Percentiles rank a stretch among this genome's conserved stretches.
Evolutionary conservation across 2,888 invertebrate genomes (phyloP).

Genomic region (Cheiracanthium punctorium): DNA sequence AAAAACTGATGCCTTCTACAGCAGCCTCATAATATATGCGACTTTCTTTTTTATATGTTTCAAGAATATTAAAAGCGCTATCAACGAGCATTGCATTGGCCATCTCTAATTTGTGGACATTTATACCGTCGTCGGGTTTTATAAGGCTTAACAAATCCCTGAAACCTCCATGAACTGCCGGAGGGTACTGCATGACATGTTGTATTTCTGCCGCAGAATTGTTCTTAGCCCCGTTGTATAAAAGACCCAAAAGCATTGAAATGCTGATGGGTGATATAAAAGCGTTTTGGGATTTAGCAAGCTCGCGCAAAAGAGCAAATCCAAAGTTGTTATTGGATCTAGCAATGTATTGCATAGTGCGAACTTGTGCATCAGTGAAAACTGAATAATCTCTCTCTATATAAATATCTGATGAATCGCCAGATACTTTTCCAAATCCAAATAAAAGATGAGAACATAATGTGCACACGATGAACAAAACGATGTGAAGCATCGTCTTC

Average conservation of each 20-base stretch:
- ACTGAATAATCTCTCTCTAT: no score
- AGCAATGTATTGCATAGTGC: no score
- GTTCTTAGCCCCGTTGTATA: slow-evolving; percentile 60
- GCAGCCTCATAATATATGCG: slow-evolving; percentile 57
- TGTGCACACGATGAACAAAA: no score
- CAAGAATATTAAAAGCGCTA: slow-evolving; percentile 74
- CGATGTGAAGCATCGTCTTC: neutral
- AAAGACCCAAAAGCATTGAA: slow-evolving; percentile 58
- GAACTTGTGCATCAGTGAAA: neutral
- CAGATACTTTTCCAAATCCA: no score
- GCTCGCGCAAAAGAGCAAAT: slow-evolving; percentile 20
- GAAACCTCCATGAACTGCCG: slow-evolving; percentile 32
- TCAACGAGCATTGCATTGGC: slow-evolving; percentile 85
- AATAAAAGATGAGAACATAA: no score
- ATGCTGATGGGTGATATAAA: slow-evolving; percentile 69
- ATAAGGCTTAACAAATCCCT: slow-evolving; percentile 37
- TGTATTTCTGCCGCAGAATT: slow-evolving; percentile 58
- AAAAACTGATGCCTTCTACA: slow-evolving; percentile 67
- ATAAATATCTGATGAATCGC: no score
- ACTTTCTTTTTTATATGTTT: slow-evolving; percentile 43
- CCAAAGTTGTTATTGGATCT: slow-evolving; percentile 35
- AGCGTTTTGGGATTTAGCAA: slow-evolving; percentile 47
- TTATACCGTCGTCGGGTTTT: slow-evolving; percentile 35
- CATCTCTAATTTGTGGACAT: slow-evolving; percentile 74
- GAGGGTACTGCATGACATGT: slow-evolving; percentile 18